Base-by-base conservation (phyloP, 2,797 vertebrate genomes). In the Sebastes glaucus region DNA sequence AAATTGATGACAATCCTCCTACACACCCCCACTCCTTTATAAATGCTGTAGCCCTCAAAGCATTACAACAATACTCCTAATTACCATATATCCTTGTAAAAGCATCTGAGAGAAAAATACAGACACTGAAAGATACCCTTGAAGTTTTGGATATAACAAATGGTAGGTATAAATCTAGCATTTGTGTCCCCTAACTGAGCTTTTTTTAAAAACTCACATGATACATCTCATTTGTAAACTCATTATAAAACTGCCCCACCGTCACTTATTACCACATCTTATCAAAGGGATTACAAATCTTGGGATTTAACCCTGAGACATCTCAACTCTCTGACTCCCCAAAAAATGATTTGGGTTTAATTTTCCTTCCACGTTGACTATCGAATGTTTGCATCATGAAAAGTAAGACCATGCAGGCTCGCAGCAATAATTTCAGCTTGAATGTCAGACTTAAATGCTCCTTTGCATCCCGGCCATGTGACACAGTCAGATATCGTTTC, bases 401-500 rank as follows among this genome's bases (percentile, higher is more conserved):
- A 88, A 81, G 62, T 87, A 78, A 80, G 52, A 88, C 80, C 84
- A 85, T 56, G 74, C 78, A 76, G 67, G 84, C 85, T 90, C n/a
- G 82, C 84, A 93, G 91, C 89, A 83, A 89, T 87, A 80, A 88
- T 93, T 92, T 86, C 80, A 84, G 71, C 76, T 62, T 82, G 82
- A 93, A 88, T 87, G 84, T 89, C 88, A 88, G 84, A 88, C 75
- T 78, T 83, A 87, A 93, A 91, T 80, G 79, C 68, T 83, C 88
- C 88, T 90, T 92, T 92, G 86, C 91, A 91, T 93, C 85, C 64
- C 23, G 56, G 82, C 92, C 90, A 88, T 87, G 89, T 92, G 93
- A 93, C 92, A 89, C 82, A 84, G 81, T 82, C 89, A 91, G 93
- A 94, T 92, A 92, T 92, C 83, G 74, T 82, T 93, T 84, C 77